A percentile compares a stretch with the other conserved stretches of the same genome.
These are phyloP conservation scores for Colletes latitarsis DNA, from an alignment of 1,140 invertebrate genomes.

Conservation along the genomic window DNA sequence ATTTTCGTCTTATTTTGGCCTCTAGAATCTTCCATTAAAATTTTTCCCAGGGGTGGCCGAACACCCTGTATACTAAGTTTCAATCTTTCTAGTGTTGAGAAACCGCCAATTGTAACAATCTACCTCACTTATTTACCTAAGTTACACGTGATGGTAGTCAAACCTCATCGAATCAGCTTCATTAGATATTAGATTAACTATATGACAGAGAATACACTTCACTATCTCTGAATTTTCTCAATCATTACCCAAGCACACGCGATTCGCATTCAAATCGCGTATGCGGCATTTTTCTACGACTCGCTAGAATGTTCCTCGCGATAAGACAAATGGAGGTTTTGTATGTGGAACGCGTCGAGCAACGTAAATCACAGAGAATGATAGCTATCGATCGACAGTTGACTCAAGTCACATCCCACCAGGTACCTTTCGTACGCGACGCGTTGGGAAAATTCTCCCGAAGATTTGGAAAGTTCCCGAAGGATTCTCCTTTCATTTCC, in stretches of 20 bases:
- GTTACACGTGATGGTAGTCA: no score
- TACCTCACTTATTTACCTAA: no score
- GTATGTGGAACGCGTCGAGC: conserved; percentile 33
- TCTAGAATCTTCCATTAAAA: no score
- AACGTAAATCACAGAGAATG: conserved; percentile 41
- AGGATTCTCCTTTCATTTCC: background rate
- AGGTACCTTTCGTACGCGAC: conserved; percentile 14
- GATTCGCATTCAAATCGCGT: conserved; percentile 25
- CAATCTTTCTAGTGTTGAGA: no score
- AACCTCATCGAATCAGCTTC: no score
- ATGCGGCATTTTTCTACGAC: conserved; percentile 29
- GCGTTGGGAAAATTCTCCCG: conserved; percentile 16
- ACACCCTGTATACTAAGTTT: no score
- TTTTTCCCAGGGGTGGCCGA: no score
- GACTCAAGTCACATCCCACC: background rate
- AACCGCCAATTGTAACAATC: no score
- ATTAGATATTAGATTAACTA: no score
- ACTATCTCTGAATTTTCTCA: background rate
- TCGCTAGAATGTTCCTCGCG: background rate
- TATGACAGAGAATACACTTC: no score
- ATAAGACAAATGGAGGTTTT: conserved; percentile 23
- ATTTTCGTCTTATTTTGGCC: no score
- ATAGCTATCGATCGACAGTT: conserved; percentile 46
- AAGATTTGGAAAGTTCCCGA: background rate
- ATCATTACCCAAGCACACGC: background rate